These are phyloP conservation scores for Semaprochilodus insignis DNA, from an alignment of 2,797 vertebrate species.

Conservation along the genomic window DNA sequence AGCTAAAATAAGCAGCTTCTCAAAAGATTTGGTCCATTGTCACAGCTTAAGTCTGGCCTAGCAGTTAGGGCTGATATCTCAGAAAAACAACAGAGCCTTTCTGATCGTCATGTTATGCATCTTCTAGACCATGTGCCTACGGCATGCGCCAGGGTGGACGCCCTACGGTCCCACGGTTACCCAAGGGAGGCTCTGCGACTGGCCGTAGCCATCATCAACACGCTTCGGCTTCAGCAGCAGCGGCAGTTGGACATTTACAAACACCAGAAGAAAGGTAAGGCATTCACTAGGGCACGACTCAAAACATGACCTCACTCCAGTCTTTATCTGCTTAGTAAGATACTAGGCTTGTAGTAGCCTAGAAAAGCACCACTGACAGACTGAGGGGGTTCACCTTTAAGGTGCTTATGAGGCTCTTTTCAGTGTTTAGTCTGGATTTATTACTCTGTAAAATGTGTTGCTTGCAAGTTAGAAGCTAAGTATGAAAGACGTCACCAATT, in stretches of 20 bases:
- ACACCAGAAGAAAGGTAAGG: constrained; percentile 97
- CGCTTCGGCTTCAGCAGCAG: constrained; percentile 93
- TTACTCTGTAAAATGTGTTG: not conserved
- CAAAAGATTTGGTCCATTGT: constrained; percentile 72
- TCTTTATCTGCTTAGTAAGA: constrained; percentile 32
- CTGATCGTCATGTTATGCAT: constrained; percentile 41
- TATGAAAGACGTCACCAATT: not conserved
- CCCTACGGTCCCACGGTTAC: constrained; percentile 95
- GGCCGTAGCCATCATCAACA: constrained; percentile 97
- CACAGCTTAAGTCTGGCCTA: constrained; percentile 74
- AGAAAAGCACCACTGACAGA: constrained; percentile 29
- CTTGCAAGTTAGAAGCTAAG: no score
- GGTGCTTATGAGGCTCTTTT: not conserved
- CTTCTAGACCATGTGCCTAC: constrained; percentile 94
- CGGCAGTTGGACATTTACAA: constrained; percentile 97
- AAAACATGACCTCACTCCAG: constrained; percentile 12
- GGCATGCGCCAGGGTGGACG: constrained; percentile 95
- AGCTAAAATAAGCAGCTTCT: constrained; percentile 74
- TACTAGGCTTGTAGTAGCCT: not conserved
- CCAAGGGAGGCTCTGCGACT: constrained; percentile 95
- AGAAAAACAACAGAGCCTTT: not conserved
- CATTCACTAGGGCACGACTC: constrained; percentile 23
- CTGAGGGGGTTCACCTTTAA: constrained; percentile 24
- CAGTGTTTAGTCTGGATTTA: constrained; percentile 4
- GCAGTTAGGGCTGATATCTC: not conserved